Evolutionary conservation across 2,797 vertebrate species (phyloP).

Genomic region (Xenopus petersii): DNA sequence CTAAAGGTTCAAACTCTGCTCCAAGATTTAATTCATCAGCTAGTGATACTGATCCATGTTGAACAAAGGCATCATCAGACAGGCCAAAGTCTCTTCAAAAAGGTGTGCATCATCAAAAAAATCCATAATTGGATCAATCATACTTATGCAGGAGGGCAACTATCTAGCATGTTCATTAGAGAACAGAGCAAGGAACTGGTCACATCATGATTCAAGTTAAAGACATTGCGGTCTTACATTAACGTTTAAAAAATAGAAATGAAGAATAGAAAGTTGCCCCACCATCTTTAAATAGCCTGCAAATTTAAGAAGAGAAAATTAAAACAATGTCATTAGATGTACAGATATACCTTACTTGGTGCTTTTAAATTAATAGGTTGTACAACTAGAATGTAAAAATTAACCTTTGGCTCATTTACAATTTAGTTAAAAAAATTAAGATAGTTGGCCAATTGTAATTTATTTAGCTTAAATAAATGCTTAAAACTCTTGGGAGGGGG

Average conservation of each 20-base stretch:
- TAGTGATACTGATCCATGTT: slow-evolving; percentile 84
- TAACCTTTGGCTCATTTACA: too few species aligned
- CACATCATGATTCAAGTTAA: slow-evolving; percentile 61
- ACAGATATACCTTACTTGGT: too few species aligned
- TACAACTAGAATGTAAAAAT: too few species aligned
- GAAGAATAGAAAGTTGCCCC: background rate
- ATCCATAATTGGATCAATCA: slow-evolving; percentile 89
- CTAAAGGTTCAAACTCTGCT: slow-evolving; percentile 89
- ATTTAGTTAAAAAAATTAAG: too few species aligned
- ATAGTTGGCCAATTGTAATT: too few species aligned
- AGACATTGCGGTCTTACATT: slow-evolving; percentile 62
- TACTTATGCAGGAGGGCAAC: slow-evolving; percentile 59
- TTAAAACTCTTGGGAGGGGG: too few species aligned
- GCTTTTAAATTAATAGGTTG: too few species aligned
- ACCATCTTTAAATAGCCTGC: background rate
- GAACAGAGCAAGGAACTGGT: background rate
- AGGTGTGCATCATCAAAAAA: slow-evolving; percentile 95
- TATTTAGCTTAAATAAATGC: too few species aligned
- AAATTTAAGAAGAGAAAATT: background rate
- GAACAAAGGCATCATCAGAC: slow-evolving; percentile 85
- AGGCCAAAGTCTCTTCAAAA: slow-evolving; percentile 89
- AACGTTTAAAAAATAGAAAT: slow-evolving; percentile 3
- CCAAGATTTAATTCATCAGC: slow-evolving; percentile 93
- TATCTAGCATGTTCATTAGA: slow-evolving; percentile 9
- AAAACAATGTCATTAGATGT: too few species aligned